phyloP scores from a whole-genome alignment of 2,797 vertebrate species.

The Serranus cabrilla region DNA sequence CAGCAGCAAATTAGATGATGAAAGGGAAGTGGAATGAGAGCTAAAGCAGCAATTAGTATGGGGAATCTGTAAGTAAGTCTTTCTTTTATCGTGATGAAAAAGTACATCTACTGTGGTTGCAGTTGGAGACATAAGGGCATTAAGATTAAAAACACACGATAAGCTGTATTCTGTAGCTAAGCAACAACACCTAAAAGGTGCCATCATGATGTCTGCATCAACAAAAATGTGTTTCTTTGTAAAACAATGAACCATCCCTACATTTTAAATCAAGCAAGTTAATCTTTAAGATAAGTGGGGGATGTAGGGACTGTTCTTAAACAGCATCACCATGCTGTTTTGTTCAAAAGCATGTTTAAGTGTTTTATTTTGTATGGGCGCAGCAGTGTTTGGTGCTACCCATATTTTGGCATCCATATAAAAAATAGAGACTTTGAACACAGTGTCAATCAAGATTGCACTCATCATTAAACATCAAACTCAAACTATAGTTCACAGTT shows the following conservation, averaged over 20 bases:
- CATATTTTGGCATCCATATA: not conserved
- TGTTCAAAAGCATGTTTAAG: constrained; percentile 9
- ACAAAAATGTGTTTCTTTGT: not conserved
- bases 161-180: not conserved
- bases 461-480: too few relatives aligned
- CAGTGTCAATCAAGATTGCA: too few relatives aligned
- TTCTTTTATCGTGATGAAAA: constrained; percentile 15
- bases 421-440: not conserved
- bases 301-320: too few relatives aligned
- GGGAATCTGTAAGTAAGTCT: constrained; percentile 4
- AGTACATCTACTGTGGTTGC: not conserved
- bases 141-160: not conserved
- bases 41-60: not conserved
- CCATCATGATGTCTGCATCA: not conserved
- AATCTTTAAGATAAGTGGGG: not conserved
- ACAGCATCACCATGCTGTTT: not conserved
- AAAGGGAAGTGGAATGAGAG: constrained; percentile 8
- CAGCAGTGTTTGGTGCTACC: not conserved
- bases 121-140: not conserved
- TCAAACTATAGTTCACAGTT: too few relatives aligned
- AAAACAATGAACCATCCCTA: not conserved
- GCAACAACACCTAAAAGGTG: not conserved
- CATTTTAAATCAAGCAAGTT: constrained; percentile 7
- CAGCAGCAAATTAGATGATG: constrained; percentile 7
- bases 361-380: not conserved